phyloP scores from a whole-genome alignment of 2,888 invertebrate species.

The Gnatocerus cornutus region DNA sequence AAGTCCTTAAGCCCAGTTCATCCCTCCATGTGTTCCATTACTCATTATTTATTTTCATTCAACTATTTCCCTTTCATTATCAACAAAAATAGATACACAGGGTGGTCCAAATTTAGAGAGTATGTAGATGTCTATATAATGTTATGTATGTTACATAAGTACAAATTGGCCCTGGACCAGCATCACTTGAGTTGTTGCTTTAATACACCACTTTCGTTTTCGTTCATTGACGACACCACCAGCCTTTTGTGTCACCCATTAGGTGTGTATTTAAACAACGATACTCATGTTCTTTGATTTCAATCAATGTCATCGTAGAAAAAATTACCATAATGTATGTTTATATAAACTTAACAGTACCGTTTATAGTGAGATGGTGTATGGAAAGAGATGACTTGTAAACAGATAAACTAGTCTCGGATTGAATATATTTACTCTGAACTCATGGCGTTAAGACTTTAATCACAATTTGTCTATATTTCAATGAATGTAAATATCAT shows the following conservation, averaged over 20 bases:
- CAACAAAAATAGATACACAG: conserved; percentile 50
- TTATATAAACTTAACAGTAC: conserved; percentile 50
- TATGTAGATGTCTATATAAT: conserved; percentile 51
- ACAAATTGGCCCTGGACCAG: conserved; percentile 50
- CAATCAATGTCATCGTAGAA: conserved; percentile 50
- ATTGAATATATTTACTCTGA: conserved; percentile 54
- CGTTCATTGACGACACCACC: conserved; percentile 8
- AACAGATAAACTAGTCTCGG: conserved; percentile 51
- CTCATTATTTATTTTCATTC: conserved; percentile 43
- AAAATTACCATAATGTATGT: conserved; percentile 51
- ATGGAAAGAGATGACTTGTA: conserved; percentile 39
- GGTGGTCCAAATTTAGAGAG: conserved; percentile 52
- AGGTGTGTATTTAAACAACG: conserved; percentile 52
- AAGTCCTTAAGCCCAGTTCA: conserved; percentile 58
- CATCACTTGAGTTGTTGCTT: conserved; percentile 36
- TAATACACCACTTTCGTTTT: conserved; percentile 22
- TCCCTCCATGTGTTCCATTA: conserved; percentile 59
- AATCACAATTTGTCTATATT: conserved; percentile 57
- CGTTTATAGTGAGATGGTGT: conserved; percentile 51
- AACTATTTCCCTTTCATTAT: conserved; percentile 28
- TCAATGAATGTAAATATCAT: conserved; percentile 59
- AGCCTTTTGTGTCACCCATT: conserved; percentile 48
- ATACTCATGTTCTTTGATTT: conserved; percentile 51
- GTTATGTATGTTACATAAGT: conserved; percentile 47
- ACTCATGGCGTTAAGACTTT: conserved; percentile 59